These are phyloP conservation scores for Phodopus roborovskii DNA, from an alignment of 2,113 vertebrate species.

Conservation along the genomic window DNA sequence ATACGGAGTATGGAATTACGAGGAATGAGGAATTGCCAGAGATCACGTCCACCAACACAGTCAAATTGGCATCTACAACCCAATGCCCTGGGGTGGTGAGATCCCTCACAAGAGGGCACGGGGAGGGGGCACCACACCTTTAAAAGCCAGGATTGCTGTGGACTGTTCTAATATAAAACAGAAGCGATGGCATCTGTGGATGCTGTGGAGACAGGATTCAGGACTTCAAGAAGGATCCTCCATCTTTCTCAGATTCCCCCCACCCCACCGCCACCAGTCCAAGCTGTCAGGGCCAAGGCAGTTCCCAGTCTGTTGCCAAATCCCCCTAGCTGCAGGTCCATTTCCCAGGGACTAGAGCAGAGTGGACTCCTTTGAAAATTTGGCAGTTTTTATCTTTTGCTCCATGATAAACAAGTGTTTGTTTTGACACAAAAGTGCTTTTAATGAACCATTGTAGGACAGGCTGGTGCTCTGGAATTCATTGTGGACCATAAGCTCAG, in stretches of 20 bases:
- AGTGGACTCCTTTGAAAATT: not conserved
- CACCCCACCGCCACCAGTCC: fast-evolving
- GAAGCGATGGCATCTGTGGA: not conserved
- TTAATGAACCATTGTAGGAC: not conserved
- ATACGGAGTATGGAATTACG: not conserved
- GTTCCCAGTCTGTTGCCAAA: not conserved
- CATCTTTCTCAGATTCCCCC: not conserved
- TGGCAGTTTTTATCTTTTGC: not conserved
- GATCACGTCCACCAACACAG: fast-evolving
- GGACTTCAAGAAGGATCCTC: not conserved
- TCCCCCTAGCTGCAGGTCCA: fast-evolving
- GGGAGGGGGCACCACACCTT: too few relatives aligned
- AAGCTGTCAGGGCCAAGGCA: not conserved
- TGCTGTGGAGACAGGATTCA: not conserved
- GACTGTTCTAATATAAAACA: not conserved
- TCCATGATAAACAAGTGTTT: not conserved
- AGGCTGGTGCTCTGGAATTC: not conserved
- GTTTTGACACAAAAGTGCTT: not conserved
- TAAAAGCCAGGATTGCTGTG: not conserved
- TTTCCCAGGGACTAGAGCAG: not conserved
- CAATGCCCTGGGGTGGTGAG: not conserved
- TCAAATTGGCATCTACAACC: not conserved
- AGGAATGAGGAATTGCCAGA: not conserved
- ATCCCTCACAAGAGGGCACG: not conserved
- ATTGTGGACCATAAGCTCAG: not conserved